Evolutionary conservation across 1,140 invertebrate species (phyloP).

Genomic region (Cydia amplana): DNA sequence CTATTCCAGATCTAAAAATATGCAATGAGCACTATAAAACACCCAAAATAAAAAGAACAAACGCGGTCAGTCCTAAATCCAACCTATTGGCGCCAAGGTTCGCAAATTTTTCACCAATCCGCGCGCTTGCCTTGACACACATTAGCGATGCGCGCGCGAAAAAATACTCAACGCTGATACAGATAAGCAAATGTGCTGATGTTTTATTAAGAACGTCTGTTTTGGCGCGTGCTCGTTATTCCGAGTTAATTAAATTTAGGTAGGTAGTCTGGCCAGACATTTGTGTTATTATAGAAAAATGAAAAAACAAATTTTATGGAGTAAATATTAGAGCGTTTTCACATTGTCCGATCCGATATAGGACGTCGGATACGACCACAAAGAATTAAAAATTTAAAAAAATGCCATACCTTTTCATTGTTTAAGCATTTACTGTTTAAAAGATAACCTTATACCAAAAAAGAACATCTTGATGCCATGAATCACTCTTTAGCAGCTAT

Average conservation of each 20-base stretch:
- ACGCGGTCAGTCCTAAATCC: constrained; percentile 72
- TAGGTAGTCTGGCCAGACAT: background rate
- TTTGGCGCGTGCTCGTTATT: constrained; percentile 7
- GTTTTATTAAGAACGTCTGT: constrained; percentile 4
- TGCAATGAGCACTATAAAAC: constrained; percentile 34
- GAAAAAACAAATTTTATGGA: background rate
- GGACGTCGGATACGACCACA: no score
- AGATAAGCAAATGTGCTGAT: constrained; percentile 42
- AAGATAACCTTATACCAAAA: no score
- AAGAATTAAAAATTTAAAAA: no score
- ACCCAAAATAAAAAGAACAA: constrained; percentile 65
- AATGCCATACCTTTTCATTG: no score
- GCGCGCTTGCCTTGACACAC: constrained; percentile 66
- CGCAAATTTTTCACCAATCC: constrained; percentile 73
- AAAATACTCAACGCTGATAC: constrained; percentile 52
- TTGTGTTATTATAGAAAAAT: background rate
- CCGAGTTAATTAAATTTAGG: background rate
- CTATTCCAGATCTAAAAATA: constrained; percentile 27
- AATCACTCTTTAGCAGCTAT: no score
- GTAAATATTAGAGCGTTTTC: no score
- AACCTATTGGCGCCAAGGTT: constrained; percentile 67
- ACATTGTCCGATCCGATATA: no score
- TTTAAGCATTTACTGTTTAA: no score
- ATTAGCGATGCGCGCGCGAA: constrained; percentile 60
- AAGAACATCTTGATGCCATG: no score